Conservation (phyloP, 1,140 invertebrate species). For the Bilobella aurantiaca region DNA sequence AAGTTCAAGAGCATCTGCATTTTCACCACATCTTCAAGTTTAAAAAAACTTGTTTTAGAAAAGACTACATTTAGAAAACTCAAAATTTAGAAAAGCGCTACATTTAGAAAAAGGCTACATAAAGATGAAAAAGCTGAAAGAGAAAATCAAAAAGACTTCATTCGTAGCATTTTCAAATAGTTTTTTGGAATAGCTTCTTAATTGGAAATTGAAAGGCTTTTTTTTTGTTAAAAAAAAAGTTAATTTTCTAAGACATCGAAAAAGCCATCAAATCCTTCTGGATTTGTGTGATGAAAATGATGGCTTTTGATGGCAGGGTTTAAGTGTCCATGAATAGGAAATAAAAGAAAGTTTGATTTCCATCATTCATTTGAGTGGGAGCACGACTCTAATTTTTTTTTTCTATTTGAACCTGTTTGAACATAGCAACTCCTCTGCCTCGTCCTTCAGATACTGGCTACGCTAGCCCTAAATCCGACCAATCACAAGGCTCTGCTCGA, state of each 20-base stretch:
- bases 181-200: background rate
- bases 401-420: constrained; percentile 10
- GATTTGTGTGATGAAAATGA: too few relatives aligned
- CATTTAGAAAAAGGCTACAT: too few relatives aligned
- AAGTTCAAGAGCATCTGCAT: too few relatives aligned
- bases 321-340: background rate
- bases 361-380: too few relatives aligned
- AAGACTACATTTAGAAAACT: too few relatives aligned
- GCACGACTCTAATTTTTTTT: background rate
- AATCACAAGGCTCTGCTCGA: constrained; percentile 50
- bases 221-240: background rate
- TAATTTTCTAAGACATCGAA: background rate
- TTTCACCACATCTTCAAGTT: too few relatives aligned
- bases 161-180: background rate
- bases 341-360: too few relatives aligned
- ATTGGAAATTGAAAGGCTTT: background rate
- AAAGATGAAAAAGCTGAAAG: too few relatives aligned
- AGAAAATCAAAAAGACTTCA: too few relatives aligned
- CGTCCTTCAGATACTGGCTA: constrained; percentile 54
- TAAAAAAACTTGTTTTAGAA: too few relatives aligned
- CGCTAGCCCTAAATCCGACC: constrained; percentile 49
- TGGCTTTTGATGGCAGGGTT: too few relatives aligned
- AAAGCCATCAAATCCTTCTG: background rate
- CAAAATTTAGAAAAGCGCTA: too few relatives aligned
- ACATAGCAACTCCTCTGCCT: constrained; percentile 56